Conservation (phyloP, 2,888 invertebrate species). For the Harmothoe impar region DNA sequence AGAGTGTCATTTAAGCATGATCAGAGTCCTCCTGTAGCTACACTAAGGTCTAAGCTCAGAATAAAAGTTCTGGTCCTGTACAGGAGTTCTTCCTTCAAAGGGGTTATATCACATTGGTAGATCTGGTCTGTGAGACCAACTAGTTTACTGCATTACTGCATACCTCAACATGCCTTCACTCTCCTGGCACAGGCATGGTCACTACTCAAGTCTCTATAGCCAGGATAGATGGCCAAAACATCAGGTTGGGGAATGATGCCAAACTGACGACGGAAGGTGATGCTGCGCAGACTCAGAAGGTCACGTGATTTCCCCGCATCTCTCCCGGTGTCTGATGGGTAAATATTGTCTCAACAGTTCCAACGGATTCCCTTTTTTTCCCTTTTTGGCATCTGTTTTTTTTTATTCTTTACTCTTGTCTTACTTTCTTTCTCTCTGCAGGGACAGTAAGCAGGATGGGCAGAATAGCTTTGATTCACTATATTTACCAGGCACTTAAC, state of each 20-base stretch:
- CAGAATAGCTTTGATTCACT: no score
- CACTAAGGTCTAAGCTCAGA: no score
- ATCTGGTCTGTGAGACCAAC: no score
- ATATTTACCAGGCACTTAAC: no score
- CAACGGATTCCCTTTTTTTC: not conserved
- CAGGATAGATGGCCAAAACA: not conserved
- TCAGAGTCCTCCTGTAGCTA: no score
- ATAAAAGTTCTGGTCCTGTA: no score
- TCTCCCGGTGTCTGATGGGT: not conserved
- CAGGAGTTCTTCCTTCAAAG: no score
- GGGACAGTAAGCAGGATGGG: no score
- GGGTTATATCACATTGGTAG: no score
- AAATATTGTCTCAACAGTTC: slow-evolving; percentile 36
- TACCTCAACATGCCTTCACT: not conserved
- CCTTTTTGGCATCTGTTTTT: not conserved
- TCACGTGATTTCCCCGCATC: slow-evolving; percentile 10
- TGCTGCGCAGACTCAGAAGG: not conserved
- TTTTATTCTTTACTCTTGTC: no score
- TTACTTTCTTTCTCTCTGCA: no score
- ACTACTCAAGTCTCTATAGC: not conserved
- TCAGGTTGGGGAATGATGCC: not conserved
- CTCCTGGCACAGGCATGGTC: not conserved
- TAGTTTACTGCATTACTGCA: not conserved
- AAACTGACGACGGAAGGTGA: not conserved
- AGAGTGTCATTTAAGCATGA: no score